A percentile compares a stretch with the other conserved stretches of the same genome.
These are phyloP conservation scores for Amphipoea lucens DNA, from an alignment of 2,888 invertebrate genomes.

Conservation along the genomic window DNA sequence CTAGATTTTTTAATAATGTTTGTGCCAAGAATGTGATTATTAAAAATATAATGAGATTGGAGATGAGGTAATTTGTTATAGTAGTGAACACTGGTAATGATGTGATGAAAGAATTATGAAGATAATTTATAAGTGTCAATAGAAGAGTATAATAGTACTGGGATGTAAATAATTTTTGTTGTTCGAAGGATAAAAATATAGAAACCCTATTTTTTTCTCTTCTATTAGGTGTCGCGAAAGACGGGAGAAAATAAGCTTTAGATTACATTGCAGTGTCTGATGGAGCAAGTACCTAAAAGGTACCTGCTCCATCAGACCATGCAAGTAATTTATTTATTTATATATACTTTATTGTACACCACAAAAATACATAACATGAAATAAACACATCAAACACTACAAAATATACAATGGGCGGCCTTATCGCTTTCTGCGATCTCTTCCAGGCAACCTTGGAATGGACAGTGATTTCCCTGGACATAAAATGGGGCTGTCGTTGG, in stretches of 20 bases:
- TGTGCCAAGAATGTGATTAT: conserved; percentile 68
- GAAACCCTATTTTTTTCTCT: neutral
- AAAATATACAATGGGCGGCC: too few relatives aligned
- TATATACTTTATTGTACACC: too few relatives aligned
- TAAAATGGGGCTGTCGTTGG: too few relatives aligned
- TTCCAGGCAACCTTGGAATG: too few relatives aligned
- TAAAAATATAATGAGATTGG: conserved; percentile 66
- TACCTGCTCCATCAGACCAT: too few relatives aligned
- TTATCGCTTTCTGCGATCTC: too few relatives aligned
- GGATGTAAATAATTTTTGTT: conserved; percentile 37
- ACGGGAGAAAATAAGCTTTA: neutral
- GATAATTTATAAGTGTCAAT: conserved; percentile 54
- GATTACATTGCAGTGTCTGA: neutral
- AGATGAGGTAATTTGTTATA: conserved; percentile 54
- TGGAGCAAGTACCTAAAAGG: neutral
- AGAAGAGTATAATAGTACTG: conserved; percentile 19
- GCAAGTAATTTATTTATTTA: too few relatives aligned
- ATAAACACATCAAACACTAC: too few relatives aligned
- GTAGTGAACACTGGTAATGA: conserved; percentile 49
- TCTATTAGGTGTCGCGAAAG: neutral
- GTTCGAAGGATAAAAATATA: neutral
- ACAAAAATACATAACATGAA: too few relatives aligned
- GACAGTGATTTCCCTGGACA: too few relatives aligned
- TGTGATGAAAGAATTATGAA: conserved; percentile 56
- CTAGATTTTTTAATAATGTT: conserved; percentile 51